Evolutionary conservation across 2,113 vertebrate genomes (phyloP), one percentile per base, ranked within the genome.

Genomic region (Charina bottae): DNA sequence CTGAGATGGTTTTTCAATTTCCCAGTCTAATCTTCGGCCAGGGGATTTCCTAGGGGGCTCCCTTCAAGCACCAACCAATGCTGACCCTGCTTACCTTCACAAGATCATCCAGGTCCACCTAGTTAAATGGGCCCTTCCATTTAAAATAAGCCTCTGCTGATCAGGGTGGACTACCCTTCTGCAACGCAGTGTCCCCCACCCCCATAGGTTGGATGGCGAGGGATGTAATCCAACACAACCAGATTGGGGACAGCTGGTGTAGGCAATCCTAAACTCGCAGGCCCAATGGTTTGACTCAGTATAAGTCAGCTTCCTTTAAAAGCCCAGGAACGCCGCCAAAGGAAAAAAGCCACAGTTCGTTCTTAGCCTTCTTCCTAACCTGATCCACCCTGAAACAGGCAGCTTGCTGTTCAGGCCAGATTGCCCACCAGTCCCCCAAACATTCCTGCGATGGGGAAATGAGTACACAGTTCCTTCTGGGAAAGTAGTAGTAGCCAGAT

Each of bases 401-500:
- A 55, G 56, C 37, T 53, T 55, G 33, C 23, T 91, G 53, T 23
- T 58, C 24, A 42, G 49, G 64, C 62, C 85, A 88, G 54, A 54
- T 37, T 49, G 26, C 33, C 24, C 72, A n/a, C 13, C 60, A 87
- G 42, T 21, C 42, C 56, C 64, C 6, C 33, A 68, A 46, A 46
- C 33, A 72, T 78, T 87, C 49, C 54, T 78, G 54, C 9, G n/a
- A n/a, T 1, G 56, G 33, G 23, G 10, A 91, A 28, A 28, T 1
- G 53, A 68, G 46, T 54, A 85, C 28, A 33, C 1, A 64, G 58
- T 21, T n/a, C 19, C 54, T 59, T 62, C 60, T 21, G 60, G 60
- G 59, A 56, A 91, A 56, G n/a, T n/a, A 91, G n/a, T 59, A 55
- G n/a, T n/a, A 91, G 21, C n/a, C 54, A 64, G 62, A 49, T 54